Evolutionary conservation across 2,888 invertebrate genomes (phyloP).

Genomic region (Emmelina monodactyla): DNA sequence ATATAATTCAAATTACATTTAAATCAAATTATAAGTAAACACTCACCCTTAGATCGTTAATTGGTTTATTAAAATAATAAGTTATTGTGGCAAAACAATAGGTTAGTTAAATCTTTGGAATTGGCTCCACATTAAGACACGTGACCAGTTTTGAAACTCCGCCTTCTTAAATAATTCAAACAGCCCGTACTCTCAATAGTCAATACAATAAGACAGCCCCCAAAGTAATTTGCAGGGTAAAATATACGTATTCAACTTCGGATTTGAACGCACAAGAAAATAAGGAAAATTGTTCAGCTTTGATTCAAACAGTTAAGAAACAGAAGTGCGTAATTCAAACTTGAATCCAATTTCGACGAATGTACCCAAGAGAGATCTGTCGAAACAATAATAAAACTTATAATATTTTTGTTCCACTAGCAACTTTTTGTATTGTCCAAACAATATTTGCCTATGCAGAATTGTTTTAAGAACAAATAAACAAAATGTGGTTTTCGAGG

Average conservation of each 20-base stretch:
- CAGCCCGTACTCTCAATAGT: conserved; percentile 3
- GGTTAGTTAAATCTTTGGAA: too few relatives aligned
- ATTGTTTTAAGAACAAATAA: too few relatives aligned
- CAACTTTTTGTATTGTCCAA: too few relatives aligned
- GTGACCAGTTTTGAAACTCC: conserved; percentile 33
- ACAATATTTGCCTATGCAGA: too few relatives aligned
- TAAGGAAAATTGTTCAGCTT: too few relatives aligned
- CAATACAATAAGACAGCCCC: not conserved
- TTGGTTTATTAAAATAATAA: too few relatives aligned
- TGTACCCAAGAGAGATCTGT: conserved; percentile 49
- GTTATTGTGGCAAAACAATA: too few relatives aligned
- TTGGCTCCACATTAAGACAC: conserved; percentile 25
- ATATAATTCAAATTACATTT: too few relatives aligned
- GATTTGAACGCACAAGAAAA: too few relatives aligned
- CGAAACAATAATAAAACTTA: conserved; percentile 54
- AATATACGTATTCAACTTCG: not conserved
- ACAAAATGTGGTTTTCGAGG: too few relatives aligned
- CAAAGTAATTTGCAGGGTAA: not conserved
- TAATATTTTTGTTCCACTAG: conserved; percentile 25
- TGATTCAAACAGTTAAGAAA: conserved; percentile 11
- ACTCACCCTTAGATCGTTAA: too few relatives aligned
- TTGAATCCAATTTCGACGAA: conserved; percentile 59
- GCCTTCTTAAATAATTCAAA: conserved; percentile 43
- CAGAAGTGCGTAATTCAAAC: conserved; percentile 42
- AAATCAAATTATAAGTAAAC: too few relatives aligned